These are phyloP conservation scores for Aepyceros melampus DNA, from an alignment of 2,113 vertebrate species.

Conservation along the genomic window DNA sequence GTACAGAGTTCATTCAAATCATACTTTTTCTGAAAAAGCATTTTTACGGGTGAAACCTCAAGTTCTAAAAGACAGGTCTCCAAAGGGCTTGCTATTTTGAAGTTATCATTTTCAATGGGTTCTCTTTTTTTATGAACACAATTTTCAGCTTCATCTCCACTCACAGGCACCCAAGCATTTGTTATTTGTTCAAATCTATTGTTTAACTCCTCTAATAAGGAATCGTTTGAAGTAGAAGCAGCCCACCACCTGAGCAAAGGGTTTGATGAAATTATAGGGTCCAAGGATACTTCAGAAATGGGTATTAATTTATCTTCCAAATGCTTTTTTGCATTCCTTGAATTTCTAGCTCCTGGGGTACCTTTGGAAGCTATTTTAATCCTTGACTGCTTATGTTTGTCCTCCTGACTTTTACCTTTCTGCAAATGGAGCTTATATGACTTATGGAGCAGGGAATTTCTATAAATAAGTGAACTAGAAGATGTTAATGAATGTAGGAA, in stretches of 20 bases:
- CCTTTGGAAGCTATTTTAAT: constrained; percentile 75
- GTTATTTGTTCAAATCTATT: constrained; percentile 89
- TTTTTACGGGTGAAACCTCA: constrained; percentile 89
- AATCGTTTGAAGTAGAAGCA: constrained; percentile 85
- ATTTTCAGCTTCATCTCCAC: constrained; percentile 77
- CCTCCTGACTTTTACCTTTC: constrained; percentile 81
- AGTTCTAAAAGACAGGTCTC: constrained; percentile 81
- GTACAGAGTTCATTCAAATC: constrained; percentile 90
- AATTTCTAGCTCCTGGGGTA: constrained; percentile 68
- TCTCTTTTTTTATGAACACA: constrained; percentile 72
- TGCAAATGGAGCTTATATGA: constrained; percentile 88
- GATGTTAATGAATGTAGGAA: constrained; percentile 90
- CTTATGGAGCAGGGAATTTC: constrained; percentile 87
- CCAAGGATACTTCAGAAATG: constrained; percentile 82
- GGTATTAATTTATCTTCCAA: constrained; percentile 71
- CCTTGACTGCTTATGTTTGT: constrained; percentile 77
- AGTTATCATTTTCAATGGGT: constrained; percentile 63
- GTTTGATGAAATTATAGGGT: constrained; percentile 88
- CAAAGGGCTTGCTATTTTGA: constrained; percentile 77
- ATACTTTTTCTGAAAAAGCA: constrained; percentile 93
- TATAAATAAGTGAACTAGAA: constrained; percentile 86
- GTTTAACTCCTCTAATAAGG: constrained; percentile 89
- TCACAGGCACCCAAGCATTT: constrained; percentile 91
- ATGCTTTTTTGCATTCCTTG: constrained; percentile 60
- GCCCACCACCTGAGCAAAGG: constrained; percentile 93